Conservation (phyloP, 2,113 vertebrate species). For the Parotia lawesii region DNA sequence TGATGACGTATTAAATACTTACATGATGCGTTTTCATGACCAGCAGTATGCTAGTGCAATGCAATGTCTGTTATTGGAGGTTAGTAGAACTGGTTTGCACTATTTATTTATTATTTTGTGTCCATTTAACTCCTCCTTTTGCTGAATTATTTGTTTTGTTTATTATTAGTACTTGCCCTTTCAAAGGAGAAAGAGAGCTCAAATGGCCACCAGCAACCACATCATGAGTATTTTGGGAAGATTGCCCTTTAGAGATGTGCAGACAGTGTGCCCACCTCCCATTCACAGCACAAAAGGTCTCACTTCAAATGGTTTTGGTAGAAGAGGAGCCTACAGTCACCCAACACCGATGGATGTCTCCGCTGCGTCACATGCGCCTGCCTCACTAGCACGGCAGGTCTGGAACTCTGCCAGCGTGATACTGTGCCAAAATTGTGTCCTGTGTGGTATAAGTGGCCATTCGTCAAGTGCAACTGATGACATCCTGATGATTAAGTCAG, state of each 20-base stretch:
- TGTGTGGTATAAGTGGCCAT: neutral
- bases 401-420: neutral
- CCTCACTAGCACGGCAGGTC: rapidly evolving
- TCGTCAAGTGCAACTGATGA: neutral
- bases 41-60: neutral
- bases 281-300: neutral
- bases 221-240: neutral
- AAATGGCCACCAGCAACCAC: neutral
- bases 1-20: neutral
- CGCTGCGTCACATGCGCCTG: neutral
- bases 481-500: neutral
- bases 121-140: neutral
- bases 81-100: neutral
- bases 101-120: neutral
- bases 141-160: neutral
- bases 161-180: neutral
- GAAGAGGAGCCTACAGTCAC: neutral
- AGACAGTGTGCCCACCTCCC: neutral
- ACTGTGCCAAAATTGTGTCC: neutral
- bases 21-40: neutral
- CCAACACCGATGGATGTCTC: neutral
- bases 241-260: neutral
- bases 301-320: neutral
- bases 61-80: neutral
- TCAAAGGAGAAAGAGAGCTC: neutral